These are phyloP conservation scores for Drosophila santomea DNA, from an alignment of 1,140 invertebrate genomes.

Conservation along the genomic window DNA sequence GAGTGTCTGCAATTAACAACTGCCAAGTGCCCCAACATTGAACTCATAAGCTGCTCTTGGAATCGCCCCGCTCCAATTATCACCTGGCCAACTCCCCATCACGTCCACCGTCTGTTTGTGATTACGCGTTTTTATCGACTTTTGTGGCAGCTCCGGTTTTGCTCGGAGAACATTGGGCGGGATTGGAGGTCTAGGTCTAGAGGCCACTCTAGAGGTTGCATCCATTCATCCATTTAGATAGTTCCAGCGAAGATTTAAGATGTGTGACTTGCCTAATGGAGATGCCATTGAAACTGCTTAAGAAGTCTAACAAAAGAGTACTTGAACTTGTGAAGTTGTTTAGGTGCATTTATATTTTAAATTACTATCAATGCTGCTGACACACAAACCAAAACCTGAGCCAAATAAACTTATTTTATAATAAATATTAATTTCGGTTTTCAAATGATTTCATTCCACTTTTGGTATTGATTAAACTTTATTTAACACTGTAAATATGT, in stretches of 20 bases:
- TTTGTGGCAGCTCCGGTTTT: conserved; percentile 16
- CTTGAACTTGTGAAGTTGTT: too few species aligned
- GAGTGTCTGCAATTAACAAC: conserved; percentile 43
- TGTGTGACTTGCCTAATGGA: conserved; percentile 1
- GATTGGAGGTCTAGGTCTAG: conserved; percentile 14
- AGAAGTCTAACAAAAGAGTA: too few species aligned
- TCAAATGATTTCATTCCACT: conserved; percentile 1
- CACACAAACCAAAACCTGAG: background rate
- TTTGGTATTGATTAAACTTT: background rate
- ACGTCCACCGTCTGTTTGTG: conserved; percentile 11
- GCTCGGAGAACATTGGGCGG: conserved; percentile 27
- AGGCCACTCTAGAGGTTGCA: conserved; percentile 31
- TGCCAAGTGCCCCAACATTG: conserved; percentile 48
- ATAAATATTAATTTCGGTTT: background rate
- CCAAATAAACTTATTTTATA: background rate
- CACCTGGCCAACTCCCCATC: conserved; percentile 30
- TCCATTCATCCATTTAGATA: conserved; percentile 22
- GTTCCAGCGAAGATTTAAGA: conserved; percentile 10
- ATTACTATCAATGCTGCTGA: background rate
- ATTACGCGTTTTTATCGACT: conserved; percentile 4
- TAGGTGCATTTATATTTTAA: background rate
- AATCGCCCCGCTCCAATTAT: conserved; percentile 40
- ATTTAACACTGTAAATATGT: conserved; percentile 3
- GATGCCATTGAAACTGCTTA: background rate
- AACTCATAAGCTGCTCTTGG: conserved; percentile 45